Evolutionary conservation across 2,113 vertebrate species (phyloP).

Genomic region (Sebastes fasciatus): DNA sequence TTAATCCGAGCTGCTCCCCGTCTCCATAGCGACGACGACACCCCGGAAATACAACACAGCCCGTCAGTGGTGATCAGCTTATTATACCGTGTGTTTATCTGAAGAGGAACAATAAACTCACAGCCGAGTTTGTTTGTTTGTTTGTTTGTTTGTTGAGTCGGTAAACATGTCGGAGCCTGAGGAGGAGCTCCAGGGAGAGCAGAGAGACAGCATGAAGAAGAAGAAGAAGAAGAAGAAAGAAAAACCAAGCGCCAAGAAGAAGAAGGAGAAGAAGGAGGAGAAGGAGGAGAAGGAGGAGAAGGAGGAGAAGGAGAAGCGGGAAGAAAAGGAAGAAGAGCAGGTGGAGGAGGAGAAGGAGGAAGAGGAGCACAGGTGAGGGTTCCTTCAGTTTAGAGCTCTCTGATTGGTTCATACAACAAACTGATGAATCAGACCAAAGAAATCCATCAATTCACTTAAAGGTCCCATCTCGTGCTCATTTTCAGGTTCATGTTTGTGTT

Average conservation of each 20-base stretch:
- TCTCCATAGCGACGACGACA: constrained; percentile 72
- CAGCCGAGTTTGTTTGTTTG: background rate
- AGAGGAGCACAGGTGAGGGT: constrained; percentile 57
- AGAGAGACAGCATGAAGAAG: constrained; percentile 45
- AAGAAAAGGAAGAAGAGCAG: background rate
- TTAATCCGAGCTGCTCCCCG: constrained; percentile 26
- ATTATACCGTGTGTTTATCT: constrained; percentile 15
- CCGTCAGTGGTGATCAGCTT: constrained; percentile 41
- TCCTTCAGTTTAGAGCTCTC: background rate
- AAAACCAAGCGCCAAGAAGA: constrained; percentile 15
- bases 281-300: background rate
- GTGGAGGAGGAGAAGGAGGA: constrained; percentile 28
- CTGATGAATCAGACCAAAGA: background rate
- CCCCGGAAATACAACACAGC: constrained; percentile 67
- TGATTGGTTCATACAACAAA: background rate
- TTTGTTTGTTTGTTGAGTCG: background rate
- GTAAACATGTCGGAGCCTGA: constrained; percentile 63
- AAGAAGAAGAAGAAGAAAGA: constrained; percentile 36
- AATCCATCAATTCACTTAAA: background rate
- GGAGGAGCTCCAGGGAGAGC: constrained; percentile 23
- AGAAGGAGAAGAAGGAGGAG: constrained; percentile 18
- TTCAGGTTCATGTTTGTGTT: too few species aligned
- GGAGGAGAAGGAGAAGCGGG: constrained; percentile 2
- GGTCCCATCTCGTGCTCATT: too few species aligned
- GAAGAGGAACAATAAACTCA: background rate